Base-by-base conservation (phyloP, 2,888 invertebrate genomes). In the Sesia bembeciformis region DNA sequence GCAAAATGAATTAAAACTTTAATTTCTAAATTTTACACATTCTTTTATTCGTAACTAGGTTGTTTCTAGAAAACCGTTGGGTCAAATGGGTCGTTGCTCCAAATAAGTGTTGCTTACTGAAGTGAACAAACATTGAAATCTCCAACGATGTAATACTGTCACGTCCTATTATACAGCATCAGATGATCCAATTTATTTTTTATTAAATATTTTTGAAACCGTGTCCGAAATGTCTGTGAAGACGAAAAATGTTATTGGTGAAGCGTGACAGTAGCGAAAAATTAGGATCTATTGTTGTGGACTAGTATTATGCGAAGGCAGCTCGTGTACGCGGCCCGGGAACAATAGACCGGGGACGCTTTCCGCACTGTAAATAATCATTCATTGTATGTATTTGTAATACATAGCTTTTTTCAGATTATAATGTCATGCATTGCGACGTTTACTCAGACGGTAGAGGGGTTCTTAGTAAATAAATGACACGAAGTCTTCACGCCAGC, bases 261-360 rank as follows among this genome's bases (percentile, higher is more conserved):
- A 53, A 53, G 38, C 43, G 39, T 53, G 53, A 53, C 43, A 43
- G 39, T n/a, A 39, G 53, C 43, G 46, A 43, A 40, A 6, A 53
- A 43, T 43, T 39, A 46, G 39, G 7, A 8, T 46, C 46, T 53
- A 39, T 53, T 43, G 53, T 43, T 46, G n/a, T 8, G 23, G 38
- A 39, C 7, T 39, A 39, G 39, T 50, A 39, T 50, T 50, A 50
- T 50, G 50, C 23, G 42, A 3, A 39, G 7, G 39, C 50, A 50
- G 50, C 5, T 5, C 5, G 42, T 3, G 42, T 39, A 8, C 53
- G 40, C 23, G 51, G 8, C 51, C 40, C 43, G 38, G 40, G 52
- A 49, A 63, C 60, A 69, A 77, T 76, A 65, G 61, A 72, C 76
- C 72, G 54, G 70, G 58, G 67, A 75, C 72, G 75, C 67, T 72